Evolutionary conservation across 2,113 vertebrate species (phyloP).

Genomic region (Boleophthalmus pectinirostris): DNA sequence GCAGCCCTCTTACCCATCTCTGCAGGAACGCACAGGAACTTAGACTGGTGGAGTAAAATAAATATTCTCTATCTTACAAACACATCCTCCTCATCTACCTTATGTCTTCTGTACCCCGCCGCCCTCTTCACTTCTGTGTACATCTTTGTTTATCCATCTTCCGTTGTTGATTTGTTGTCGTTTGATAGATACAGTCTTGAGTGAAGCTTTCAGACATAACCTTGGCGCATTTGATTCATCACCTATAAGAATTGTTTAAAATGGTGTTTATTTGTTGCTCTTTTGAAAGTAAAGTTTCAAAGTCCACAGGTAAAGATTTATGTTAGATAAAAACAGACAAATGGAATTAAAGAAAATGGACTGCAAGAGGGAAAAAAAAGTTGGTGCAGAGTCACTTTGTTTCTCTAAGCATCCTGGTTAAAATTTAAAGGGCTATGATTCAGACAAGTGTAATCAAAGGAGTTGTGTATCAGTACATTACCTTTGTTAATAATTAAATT

Average conservation of each 20-base stretch:
- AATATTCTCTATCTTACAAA: slow-evolving; percentile 62
- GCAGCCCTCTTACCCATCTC: background rate
- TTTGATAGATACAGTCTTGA: slow-evolving; percentile 17
- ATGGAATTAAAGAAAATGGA: background rate
- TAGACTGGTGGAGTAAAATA: slow-evolving; percentile 19
- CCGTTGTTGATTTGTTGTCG: slow-evolving; percentile 11
- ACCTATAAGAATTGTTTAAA: background rate
- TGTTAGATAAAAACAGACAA: background rate
- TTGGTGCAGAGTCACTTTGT: background rate
- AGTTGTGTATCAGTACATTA: background rate
- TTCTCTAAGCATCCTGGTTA: background rate
- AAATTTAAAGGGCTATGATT: background rate
- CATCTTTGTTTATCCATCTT: slow-evolving; percentile 6
- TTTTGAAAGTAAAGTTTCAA: background rate
- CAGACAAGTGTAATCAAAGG: background rate
- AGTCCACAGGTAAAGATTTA: background rate
- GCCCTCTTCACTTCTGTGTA: slow-evolving; percentile 35
- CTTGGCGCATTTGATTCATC: background rate
- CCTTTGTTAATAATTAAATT: background rate
- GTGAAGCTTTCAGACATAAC: slow-evolving; percentile 3
- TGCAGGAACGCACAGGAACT: background rate
- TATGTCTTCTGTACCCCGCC: slow-evolving; percentile 44
- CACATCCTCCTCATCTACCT: slow-evolving; percentile 59
- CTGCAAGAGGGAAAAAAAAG: background rate
- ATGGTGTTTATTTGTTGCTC: background rate